Percentiles rank a stretch among this genome's conserved stretches.
These are phyloP conservation scores for Gephyroberyx darwinii DNA, from an alignment of 2,797 vertebrate genomes.

Conservation along the genomic window DNA sequence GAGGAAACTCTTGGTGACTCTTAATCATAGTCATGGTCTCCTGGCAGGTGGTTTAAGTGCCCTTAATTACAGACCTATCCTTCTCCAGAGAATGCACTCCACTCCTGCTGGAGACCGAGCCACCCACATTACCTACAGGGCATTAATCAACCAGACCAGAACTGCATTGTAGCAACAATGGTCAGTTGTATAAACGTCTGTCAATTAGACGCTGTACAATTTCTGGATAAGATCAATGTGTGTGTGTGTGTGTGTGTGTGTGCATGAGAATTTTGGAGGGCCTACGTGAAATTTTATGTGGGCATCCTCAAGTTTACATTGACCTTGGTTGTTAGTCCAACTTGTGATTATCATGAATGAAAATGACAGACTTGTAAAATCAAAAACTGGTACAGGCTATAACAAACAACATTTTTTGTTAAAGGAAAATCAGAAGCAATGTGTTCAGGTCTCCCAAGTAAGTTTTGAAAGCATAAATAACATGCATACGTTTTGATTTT, in stretches of 20 bases:
- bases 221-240: slow-evolving; percentile 61
- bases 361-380: too few relatives aligned
- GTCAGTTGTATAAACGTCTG: slow-evolving; percentile 57
- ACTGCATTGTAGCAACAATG: slow-evolving; percentile 49
- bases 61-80: slow-evolving; percentile 67
- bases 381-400: too few relatives aligned
- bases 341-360: too few relatives aligned
- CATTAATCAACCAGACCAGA: slow-evolving; percentile 74
- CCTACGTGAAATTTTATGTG: too few relatives aligned
- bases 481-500: too few relatives aligned
- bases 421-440: too few relatives aligned
- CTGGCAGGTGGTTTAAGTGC: slow-evolving; percentile 71
- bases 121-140: slow-evolving; percentile 68
- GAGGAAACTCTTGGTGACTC: slow-evolving; percentile 59
- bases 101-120: slow-evolving; percentile 46
- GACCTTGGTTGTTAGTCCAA: too few relatives aligned
- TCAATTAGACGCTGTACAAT: slow-evolving; percentile 60
- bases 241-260: slow-evolving; percentile 11
- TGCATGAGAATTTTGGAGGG: background rate
- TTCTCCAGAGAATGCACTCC: slow-evolving; percentile 64
- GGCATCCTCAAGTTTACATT: too few relatives aligned
- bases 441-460: too few relatives aligned
- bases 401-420: too few relatives aligned
- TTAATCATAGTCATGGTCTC: slow-evolving; percentile 62
- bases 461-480: too few relatives aligned